These are phyloP conservation scores for Myrmecophaga tridactyla DNA, from an alignment of 2,113 vertebrate species.

Conservation along the genomic window DNA sequence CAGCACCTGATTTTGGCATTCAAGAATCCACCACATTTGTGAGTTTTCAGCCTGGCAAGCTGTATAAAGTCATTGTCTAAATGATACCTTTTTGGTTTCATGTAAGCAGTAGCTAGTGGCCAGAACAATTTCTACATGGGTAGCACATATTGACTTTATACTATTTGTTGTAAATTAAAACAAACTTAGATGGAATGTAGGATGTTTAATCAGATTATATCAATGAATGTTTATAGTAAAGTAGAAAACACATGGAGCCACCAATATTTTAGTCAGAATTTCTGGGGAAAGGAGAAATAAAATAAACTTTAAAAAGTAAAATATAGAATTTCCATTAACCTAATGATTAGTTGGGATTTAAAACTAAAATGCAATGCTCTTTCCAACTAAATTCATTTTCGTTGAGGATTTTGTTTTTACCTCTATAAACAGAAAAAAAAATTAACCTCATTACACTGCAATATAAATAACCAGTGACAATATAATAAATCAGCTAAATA, in stretches of 20 bases:
- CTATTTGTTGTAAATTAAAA: neutral
- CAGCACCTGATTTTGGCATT: neutral
- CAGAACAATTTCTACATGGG: too few relatives aligned
- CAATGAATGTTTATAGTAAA: neutral
- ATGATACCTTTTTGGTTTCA: neutral
- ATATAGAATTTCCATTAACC: neutral
- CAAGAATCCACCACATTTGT: neutral
- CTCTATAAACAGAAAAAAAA: slow-evolving; percentile 19
- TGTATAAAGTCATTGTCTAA: slow-evolving; percentile 4
- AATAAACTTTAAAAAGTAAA: slow-evolving; percentile 11
- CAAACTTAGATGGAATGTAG: neutral
- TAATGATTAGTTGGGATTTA: neutral
- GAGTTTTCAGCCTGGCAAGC: neutral
- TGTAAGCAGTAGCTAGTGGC: neutral
- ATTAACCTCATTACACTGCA: slow-evolving; percentile 56
- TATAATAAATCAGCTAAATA: slow-evolving; percentile 46
- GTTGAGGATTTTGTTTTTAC: neutral
- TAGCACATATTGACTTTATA: too few relatives aligned
- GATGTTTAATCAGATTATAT: slow-evolving; percentile 13
- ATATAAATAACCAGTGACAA: slow-evolving; percentile 28
- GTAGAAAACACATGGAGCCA: neutral
- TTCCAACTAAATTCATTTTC: slow-evolving; percentile 20
- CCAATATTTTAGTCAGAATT: neutral
- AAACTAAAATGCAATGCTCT: neutral
- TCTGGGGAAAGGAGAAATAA: neutral